Evolutionary conservation across 2,797 vertebrate genomes (phyloP), one percentile per base, ranked within the genome.

Genomic region (Cyprinodon diabolis): DNA sequence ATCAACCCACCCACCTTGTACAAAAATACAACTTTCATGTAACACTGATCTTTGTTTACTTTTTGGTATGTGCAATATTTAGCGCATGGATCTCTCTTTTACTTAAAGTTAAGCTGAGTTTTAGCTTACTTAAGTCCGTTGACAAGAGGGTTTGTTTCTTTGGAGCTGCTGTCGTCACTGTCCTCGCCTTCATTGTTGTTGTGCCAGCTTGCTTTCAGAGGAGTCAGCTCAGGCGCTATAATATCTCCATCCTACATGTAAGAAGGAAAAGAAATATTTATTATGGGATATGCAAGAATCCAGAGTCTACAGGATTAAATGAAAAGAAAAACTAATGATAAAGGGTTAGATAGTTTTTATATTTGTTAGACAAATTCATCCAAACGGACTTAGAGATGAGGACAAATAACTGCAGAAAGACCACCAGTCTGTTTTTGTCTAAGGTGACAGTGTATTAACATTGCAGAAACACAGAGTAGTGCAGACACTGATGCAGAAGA

Each of bases 221-320:
- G 96, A 47, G 95, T 97, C 75, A 97, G 90, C 77, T 95, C 95
- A 14, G 97, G 97, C 3, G 97, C 96, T 62, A 95, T 93, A 47
- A 97, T 87, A 82, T 97, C 96, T 51, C 95, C 86, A 72, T 97
- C 95, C 97, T 98, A 72, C 11, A 58, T 9, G 30, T 21, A 69
- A 73, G 47, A 13, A 69, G 25, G 68, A 71, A 49, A 6, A 78
- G 7, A 52, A 30, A 2, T 8, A 47, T 0, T 9, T 2, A 9
- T n/a, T 56, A 21, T 10, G 47, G 68, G 9, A 68, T 9, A 4
- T 19, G 40, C 5, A 19, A 15, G 19, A 57, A 35, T 19, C 4
- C 13, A 8, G 9, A 15, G 13, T 3, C 17, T 8, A n/a, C 43
- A 21, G 3, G 65, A 47, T 47, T 19, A 25, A 69, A 17, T 43